These are phyloP conservation scores for Chymomyza procnemis DNA, from an alignment of 2,888 invertebrate species.

Conservation along the genomic window DNA sequence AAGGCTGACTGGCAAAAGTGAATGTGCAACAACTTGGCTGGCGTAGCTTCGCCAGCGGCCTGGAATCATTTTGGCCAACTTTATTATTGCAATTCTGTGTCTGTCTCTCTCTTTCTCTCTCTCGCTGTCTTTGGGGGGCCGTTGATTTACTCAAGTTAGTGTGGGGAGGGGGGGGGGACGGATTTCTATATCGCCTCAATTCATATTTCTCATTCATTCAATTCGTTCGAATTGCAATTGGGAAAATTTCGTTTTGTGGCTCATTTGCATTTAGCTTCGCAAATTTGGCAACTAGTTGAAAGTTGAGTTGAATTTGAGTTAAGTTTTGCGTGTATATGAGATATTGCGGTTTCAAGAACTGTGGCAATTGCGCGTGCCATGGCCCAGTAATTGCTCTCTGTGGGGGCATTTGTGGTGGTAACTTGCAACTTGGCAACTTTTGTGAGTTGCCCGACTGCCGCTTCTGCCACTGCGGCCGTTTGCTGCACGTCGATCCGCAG, in stretches of 20 bases:
- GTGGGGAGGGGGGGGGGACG: constrained; percentile 22
- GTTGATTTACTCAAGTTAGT: constrained; percentile 47
- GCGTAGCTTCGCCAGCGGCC: constrained; percentile 3
- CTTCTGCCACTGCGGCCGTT: constrained; percentile 31
- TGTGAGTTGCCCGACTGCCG: constrained; percentile 14
- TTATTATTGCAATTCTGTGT: constrained; percentile 59
- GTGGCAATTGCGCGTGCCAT: constrained; percentile 22
- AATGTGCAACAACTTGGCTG: constrained; percentile 51
- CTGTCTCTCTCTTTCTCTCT: too few species aligned
- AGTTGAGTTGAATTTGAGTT: neutral
- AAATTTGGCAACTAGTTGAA: constrained; percentile 45
- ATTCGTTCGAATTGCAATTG: constrained; percentile 11
- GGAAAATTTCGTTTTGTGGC: constrained; percentile 44
- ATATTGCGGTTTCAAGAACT: constrained; percentile 12
- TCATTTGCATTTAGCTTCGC: constrained; percentile 49
- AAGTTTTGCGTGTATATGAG: neutral
- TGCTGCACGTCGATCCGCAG: constrained; percentile 5
- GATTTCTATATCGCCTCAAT: constrained; percentile 26
- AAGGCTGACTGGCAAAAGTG: constrained; percentile 57
- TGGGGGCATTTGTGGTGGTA: constrained; percentile 45
- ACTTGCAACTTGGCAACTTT: constrained; percentile 2
- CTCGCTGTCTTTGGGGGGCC: too few species aligned
- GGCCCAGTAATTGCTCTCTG: constrained; percentile 46
- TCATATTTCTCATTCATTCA: constrained; percentile 36
- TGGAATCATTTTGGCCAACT: constrained; percentile 56